Percentiles rank a stretch among this genome's conserved stretches.
Conservation (phyloP, 2,113 vertebrate genomes). For the Dascyllus trimaculatus region DNA sequence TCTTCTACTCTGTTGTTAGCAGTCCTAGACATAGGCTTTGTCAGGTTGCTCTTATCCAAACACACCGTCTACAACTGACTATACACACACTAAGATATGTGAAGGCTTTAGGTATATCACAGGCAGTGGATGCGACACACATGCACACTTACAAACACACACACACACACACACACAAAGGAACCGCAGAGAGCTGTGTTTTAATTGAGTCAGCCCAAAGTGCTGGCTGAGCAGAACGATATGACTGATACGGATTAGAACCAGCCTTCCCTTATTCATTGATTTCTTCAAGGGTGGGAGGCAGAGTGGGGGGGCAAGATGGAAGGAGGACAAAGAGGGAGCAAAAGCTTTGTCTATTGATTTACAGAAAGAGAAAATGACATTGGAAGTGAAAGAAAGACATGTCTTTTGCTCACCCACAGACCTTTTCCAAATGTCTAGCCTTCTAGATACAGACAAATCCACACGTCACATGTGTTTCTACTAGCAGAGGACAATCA, state of each 20-base stretch:
- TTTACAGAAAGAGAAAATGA: constrained; percentile 57
- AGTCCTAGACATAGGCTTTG: background rate
- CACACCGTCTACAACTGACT: background rate
- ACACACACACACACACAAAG: constrained; percentile 33
- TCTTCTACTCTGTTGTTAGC: background rate
- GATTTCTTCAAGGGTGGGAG: constrained; percentile 53
- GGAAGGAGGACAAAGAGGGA: constrained; percentile 34
- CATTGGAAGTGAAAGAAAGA: constrained; percentile 30
- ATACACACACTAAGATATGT: background rate
- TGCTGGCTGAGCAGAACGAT: constrained; percentile 73
- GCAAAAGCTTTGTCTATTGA: constrained; percentile 50
- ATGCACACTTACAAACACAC: constrained; percentile 14
- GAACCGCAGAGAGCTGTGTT: constrained; percentile 46
- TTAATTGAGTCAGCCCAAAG: constrained; percentile 76
- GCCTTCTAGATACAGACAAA: background rate
- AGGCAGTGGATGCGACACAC: background rate
- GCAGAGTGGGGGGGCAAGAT: background rate
- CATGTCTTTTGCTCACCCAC: background rate
- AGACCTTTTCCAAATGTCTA: background rate
- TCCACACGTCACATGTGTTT: background rate
- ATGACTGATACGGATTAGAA: constrained; percentile 73
- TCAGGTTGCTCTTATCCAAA: constrained; percentile 21
- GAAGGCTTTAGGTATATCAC: constrained; percentile 17
- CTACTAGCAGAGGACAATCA: background rate
- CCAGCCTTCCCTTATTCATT: constrained; percentile 63